Evolutionary conservation across 92 coral and sea anemone species (phyloP).

Genomic region (Isaurus tuberculatus): DNA sequence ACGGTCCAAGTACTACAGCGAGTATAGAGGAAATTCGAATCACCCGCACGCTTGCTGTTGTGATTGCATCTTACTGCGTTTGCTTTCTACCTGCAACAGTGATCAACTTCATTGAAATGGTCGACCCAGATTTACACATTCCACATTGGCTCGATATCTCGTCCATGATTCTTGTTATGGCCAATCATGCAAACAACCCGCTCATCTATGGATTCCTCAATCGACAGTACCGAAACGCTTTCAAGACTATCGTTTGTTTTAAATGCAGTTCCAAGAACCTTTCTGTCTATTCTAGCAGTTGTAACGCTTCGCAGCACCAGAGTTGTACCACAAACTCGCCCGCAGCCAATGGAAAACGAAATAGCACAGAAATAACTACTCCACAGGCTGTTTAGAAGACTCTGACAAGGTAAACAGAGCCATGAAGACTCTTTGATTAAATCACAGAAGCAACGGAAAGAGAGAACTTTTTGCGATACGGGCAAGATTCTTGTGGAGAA

Average conservation of each 20-base stretch:
- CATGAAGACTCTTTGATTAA: neutral
- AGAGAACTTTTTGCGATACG: no score
- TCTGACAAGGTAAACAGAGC: neutral
- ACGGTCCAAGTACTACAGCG: slow-evolving; percentile 43
- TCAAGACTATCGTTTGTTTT: slow-evolving; percentile 49
- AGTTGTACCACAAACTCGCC: neutral
- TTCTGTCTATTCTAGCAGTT: slow-evolving; percentile 16
- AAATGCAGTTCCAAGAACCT: slow-evolving; percentile 2
- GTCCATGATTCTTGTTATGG: slow-evolving; percentile 65
- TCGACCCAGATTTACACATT: slow-evolving; percentile 59
- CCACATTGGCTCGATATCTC: slow-evolving; percentile 75
- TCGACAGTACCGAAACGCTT: slow-evolving; percentile 76
- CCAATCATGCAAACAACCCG: slow-evolving; percentile 85
- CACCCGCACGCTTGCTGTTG: slow-evolving; percentile 73
- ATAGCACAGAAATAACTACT: neutral
- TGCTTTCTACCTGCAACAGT: slow-evolving; percentile 77
- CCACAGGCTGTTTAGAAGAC: neutral
- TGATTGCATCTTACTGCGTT: slow-evolving; percentile 69
- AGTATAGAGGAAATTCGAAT: slow-evolving; percentile 75
- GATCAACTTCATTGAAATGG: slow-evolving; percentile 71
- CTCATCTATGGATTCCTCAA: slow-evolving; percentile 79
- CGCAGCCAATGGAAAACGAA: slow-evolving; percentile 4
- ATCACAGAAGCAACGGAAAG: neutral
- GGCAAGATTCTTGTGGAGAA: no score
- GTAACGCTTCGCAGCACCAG: slow-evolving; percentile 6